Evolutionary conservation across 2,113 vertebrate species (phyloP).

Genomic region (Cottus gobio): DNA sequence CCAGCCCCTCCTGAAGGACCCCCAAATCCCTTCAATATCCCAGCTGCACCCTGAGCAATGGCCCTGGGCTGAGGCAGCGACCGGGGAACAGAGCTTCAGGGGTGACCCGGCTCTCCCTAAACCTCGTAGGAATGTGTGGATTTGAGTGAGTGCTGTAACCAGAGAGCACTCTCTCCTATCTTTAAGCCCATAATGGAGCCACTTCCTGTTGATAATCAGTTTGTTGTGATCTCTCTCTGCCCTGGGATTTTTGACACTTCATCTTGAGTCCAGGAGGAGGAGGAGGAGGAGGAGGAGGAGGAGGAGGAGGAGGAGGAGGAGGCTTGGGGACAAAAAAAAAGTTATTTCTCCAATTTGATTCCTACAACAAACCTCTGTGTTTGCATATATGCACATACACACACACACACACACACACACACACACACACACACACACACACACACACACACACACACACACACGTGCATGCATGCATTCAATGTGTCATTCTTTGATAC

Average conservation of each 20-base stretch:
- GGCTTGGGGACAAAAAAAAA: slow-evolving; percentile 7
- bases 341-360: slow-evolving; percentile 23
- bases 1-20: slow-evolving; percentile 28
- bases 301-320: slow-evolving; percentile 13
- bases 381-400: slow-evolving; percentile 14
- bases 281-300: slow-evolving; percentile 23
- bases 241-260: slow-evolving; percentile 76
- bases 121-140: slow-evolving; percentile 80
- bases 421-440: too few relatives aligned
- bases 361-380: slow-evolving; percentile 12
- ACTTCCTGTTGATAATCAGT: slow-evolving; percentile 81
- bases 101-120: slow-evolving; percentile 71
- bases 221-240: slow-evolving; percentile 78
- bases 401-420: too few relatives aligned
- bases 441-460: slow-evolving; percentile 4
- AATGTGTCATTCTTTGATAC: slow-evolving; percentile 26
- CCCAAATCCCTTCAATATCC: slow-evolving; percentile 28
- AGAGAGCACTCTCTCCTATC: slow-evolving; percentile 72
- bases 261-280: slow-evolving; percentile 48
- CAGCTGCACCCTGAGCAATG: slow-evolving; percentile 47
- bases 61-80: slow-evolving; percentile 47
- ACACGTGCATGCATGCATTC: slow-evolving; percentile 22
- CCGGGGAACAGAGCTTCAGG: slow-evolving; percentile 45
- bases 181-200: slow-evolving; percentile 83
- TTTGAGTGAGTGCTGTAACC: slow-evolving; percentile 79